Conservation (phyloP, 1,140 invertebrate genomes). For the Teleogryllus occipitalis region DNA sequence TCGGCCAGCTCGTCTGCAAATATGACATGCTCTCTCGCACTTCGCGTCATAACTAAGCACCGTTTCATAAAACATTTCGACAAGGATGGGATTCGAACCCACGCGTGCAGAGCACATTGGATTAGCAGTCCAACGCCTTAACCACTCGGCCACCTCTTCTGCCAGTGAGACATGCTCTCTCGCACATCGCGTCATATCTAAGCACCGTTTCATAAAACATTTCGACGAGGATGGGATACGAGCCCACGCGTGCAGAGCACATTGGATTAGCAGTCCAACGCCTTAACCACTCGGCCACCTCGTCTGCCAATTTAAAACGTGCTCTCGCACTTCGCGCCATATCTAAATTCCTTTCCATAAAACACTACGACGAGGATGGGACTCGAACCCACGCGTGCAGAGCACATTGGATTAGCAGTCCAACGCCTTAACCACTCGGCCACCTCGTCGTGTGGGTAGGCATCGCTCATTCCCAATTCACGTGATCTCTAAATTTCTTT, state of each 20-base stretch:
- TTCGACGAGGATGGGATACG: constrained; percentile 25
- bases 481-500: too few species aligned
- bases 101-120: constrained; percentile 25
- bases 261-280: constrained; percentile 26
- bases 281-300: constrained; percentile 26
- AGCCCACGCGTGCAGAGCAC: constrained; percentile 25
- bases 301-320: too few species aligned
- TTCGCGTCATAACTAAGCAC: too few species aligned
- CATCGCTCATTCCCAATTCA: too few species aligned
- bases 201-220: too few species aligned
- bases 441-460: constrained; percentile 14
- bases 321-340: too few species aligned
- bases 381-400: constrained; percentile 25
- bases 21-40: too few species aligned
- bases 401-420: constrained; percentile 25
- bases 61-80: neutral
- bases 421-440: constrained; percentile 26
- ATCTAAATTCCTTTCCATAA: too few species aligned
- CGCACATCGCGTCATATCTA: too few species aligned
- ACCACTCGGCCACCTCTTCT: constrained; percentile 25
- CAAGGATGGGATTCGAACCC: constrained; percentile 25
- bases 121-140: constrained; percentile 26
- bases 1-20: constrained; percentile 24
- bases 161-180: too few species aligned
- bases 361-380: constrained; percentile 21